A percentile compares a stretch with the other conserved stretches of the same genome.
Conservation (phyloP, 1,140 invertebrate species). For the Saxidomus purpurata region DNA sequence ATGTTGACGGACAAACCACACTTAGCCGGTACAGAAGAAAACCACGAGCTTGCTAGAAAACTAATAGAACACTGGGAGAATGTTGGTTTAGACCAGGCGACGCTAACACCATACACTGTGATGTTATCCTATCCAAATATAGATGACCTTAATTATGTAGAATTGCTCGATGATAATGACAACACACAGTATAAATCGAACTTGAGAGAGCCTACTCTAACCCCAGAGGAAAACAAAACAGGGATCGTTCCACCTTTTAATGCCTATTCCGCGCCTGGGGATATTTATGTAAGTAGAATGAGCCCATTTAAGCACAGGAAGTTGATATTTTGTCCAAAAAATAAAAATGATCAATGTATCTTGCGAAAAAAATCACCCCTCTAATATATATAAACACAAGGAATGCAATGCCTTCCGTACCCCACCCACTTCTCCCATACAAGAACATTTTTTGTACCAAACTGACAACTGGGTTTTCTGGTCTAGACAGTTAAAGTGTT, state of each 20-base stretch:
- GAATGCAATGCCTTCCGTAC: too few relatives aligned
- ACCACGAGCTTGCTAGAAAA: slow-evolving; percentile 75
- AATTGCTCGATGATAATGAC: slow-evolving; percentile 68
- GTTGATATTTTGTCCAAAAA: too few relatives aligned
- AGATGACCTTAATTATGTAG: slow-evolving; percentile 74
- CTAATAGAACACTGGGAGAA: slow-evolving; percentile 77
- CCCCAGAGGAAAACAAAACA: slow-evolving; percentile 77
- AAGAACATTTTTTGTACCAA: too few relatives aligned
- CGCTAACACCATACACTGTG: slow-evolving; percentile 81
- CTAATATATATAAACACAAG: too few relatives aligned
- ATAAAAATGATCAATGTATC: too few relatives aligned
- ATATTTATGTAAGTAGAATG: slow-evolving; percentile 44
- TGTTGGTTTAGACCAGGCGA: slow-evolving; percentile 76
- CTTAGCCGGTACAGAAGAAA: slow-evolving; percentile 80
- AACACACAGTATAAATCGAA: slow-evolving; percentile 71
- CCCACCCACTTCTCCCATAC: too few relatives aligned
- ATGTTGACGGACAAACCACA: slow-evolving; percentile 79
- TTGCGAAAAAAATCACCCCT: too few relatives aligned
- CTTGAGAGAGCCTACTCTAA: slow-evolving; percentile 76
- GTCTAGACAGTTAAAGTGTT: too few relatives aligned
- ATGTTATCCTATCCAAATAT: slow-evolving; percentile 83
- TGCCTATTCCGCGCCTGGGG: slow-evolving; percentile 79
- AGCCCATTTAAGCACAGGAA: too few relatives aligned
- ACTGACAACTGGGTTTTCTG: too few relatives aligned
- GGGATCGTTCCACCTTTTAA: slow-evolving; percentile 83